A percentile compares a stretch with the other conserved stretches of the same genome.
phyloP scores from a whole-genome alignment of 2,888 invertebrate genomes.

The Acronicta aceris region DNA sequence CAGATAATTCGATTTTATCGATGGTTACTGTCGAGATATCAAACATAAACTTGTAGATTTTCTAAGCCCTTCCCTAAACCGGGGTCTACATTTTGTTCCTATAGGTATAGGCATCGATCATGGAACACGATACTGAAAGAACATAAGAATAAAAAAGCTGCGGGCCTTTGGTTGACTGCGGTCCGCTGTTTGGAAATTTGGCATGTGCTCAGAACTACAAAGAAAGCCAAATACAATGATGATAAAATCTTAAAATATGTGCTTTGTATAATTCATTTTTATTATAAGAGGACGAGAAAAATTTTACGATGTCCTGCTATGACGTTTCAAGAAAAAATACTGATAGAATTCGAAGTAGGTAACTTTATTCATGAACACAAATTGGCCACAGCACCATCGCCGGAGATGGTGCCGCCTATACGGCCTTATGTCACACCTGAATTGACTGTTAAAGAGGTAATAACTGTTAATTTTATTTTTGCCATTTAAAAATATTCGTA shows the following conservation, averaged over 20 bases:
- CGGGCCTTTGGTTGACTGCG: constrained; percentile 74
- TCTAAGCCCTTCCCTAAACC: background rate
- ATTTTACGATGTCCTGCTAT: constrained; percentile 36
- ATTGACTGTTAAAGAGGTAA: constrained; percentile 60
- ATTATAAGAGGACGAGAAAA: constrained; percentile 51
- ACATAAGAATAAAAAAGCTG: constrained; percentile 65
- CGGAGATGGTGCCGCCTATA: constrained; percentile 56
- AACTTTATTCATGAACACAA: constrained; percentile 65
- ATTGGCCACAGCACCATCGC: constrained; percentile 34
- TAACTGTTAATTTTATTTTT: no score
- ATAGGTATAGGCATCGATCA: constrained; percentile 77
- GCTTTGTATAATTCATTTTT: constrained; percentile 74
- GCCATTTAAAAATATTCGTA: no score
- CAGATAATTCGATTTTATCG: no score
- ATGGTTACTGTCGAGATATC: no score
- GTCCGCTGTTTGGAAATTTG: constrained; percentile 77
- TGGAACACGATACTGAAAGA: constrained; percentile 82
- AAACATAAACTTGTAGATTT: no score
- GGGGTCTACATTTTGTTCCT: background rate
- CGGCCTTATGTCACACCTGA: constrained; percentile 73
- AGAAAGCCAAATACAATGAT: constrained; percentile 66
- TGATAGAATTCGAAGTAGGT: constrained; percentile 68
- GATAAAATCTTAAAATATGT: constrained; percentile 68
- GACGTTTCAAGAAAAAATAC: constrained; percentile 65
- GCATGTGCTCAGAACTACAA: constrained; percentile 70